These are phyloP conservation scores for Ophion ellenae DNA, from an alignment of 2,888 invertebrate species.

Conservation along the genomic window DNA sequence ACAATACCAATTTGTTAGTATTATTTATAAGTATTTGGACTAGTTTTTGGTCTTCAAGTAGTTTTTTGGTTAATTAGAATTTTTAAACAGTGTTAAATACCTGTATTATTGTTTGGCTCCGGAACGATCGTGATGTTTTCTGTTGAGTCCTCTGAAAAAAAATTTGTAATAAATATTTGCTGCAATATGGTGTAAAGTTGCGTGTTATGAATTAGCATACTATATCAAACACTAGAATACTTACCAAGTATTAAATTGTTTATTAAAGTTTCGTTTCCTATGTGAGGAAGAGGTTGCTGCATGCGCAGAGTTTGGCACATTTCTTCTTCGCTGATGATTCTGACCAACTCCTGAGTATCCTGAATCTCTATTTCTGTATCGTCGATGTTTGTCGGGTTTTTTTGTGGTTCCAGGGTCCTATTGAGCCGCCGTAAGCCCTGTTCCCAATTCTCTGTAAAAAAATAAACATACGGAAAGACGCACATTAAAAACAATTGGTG, in stretches of 20 bases:
- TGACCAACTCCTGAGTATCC: background rate
- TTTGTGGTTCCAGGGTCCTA: background rate
- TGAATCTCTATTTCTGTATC: background rate
- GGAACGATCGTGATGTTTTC: background rate
- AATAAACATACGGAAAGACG: conserved; percentile 5
- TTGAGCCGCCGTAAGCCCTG: background rate
- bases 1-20: background rate
- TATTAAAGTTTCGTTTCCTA: background rate
- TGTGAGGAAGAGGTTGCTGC: conserved; percentile 18
- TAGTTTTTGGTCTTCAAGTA: background rate
- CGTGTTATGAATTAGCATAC: background rate
- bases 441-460: no score
- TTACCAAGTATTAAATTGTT: conserved; percentile 17
- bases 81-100: background rate
- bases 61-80: background rate
- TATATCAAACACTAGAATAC: conserved; percentile 11
- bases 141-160: background rate
- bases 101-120: background rate
- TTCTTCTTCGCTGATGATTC: conserved; percentile 24
- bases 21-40: no score
- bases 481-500: conserved; percentile 5
- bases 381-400: background rate
- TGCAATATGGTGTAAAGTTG: conserved; percentile 1
- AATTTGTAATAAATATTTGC: conserved; percentile 15
- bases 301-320: background rate